Conservation (phyloP, 1,140 invertebrate species). For the Triops cancriformis region DNA sequence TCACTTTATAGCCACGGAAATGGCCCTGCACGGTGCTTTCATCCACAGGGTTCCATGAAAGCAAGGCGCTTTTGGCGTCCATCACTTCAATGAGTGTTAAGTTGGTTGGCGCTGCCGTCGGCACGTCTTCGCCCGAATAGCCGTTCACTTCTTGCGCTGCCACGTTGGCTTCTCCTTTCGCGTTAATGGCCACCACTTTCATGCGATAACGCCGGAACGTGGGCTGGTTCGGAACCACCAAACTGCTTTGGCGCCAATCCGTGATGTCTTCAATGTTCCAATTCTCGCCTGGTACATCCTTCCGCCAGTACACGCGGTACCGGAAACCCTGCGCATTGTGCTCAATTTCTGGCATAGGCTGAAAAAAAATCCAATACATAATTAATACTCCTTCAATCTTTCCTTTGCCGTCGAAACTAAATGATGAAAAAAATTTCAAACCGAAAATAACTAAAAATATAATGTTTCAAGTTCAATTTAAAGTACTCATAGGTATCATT, state of each 20-base stretch:
- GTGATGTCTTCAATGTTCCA: slow-evolving; percentile 65
- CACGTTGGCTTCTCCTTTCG: slow-evolving; percentile 75
- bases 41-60: slow-evolving; percentile 62
- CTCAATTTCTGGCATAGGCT: slow-evolving; percentile 90
- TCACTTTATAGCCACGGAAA: slow-evolving; percentile 82
- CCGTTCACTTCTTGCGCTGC: slow-evolving; percentile 72
- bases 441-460: not conserved
- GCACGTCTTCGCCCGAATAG: slow-evolving; percentile 89
- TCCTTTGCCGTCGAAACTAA: no score
- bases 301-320: slow-evolving; percentile 80
- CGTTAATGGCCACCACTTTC: slow-evolving; percentile 86
- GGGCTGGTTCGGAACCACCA: slow-evolving; percentile 69
- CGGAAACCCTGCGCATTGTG: slow-evolving; percentile 90
- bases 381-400: slow-evolving; percentile 11
- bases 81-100: slow-evolving; percentile 67
- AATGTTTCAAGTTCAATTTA: no score
- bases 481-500: no score
- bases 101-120: slow-evolving; percentile 69
- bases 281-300: slow-evolving; percentile 61
- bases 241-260: slow-evolving; percentile 61
- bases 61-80: slow-evolving; percentile 60
- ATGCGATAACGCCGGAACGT: slow-evolving; percentile 86
- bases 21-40: slow-evolving; percentile 53
- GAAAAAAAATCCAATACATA: slow-evolving; percentile 32
- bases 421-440: not conserved